phyloP scores from a whole-genome alignment of 2,113 vertebrate genomes.

The Glareola pratincola region DNA sequence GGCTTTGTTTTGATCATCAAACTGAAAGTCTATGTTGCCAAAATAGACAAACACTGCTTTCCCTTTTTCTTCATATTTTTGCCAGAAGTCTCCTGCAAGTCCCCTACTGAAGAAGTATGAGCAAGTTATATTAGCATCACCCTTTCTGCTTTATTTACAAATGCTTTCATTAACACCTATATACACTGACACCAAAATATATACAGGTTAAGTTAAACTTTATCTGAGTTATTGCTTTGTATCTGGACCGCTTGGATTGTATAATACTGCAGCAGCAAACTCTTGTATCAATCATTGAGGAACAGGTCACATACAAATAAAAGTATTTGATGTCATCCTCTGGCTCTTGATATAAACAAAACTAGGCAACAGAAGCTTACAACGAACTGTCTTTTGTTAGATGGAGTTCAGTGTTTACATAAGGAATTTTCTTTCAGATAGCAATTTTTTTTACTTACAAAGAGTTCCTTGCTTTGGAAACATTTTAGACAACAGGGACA shows the following conservation, averaged over 20 bases:
- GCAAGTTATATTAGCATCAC: background rate
- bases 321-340: slow-evolving; percentile 15
- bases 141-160: background rate
- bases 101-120: background rate
- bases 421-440: background rate
- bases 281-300: background rate
- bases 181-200: background rate
- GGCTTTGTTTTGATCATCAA: background rate
- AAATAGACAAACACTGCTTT: background rate
- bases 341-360: background rate
- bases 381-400: background rate
- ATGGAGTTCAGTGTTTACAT: background rate
- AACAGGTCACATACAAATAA: slow-evolving; percentile 17
- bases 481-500: background rate
- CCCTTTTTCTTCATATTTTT: background rate
- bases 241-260: background rate
- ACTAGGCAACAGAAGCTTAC: background rate
- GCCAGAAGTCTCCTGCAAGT: background rate
- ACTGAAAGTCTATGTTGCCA: background rate
- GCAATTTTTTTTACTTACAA: background rate
- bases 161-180: background rate
- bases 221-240: background rate
- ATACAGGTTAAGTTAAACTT: background rate
- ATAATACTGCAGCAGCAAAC: slow-evolving; percentile 7
- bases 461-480: background rate